Evolutionary conservation across 2,797 vertebrate species (phyloP).

Genomic region (Crenichthys baileyi): DNA sequence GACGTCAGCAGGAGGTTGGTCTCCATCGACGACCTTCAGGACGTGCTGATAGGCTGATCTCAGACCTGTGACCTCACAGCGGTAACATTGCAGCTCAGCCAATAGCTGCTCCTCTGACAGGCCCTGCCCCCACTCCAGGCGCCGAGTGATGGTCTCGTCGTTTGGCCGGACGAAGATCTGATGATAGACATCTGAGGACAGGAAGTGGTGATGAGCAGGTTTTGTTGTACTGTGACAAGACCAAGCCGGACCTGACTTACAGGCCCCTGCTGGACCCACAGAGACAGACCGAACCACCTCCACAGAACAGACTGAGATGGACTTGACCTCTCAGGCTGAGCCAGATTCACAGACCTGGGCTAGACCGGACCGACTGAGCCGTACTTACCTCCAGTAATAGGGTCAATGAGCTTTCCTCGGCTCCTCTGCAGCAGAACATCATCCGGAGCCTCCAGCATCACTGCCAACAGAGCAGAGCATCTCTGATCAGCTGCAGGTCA

Average conservation of each 20-base stretch:
- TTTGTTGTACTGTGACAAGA: neutral
- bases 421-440: conserved; percentile 83
- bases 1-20: conserved; percentile 88
- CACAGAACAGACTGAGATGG: no score
- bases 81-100: conserved; percentile 76
- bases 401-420: conserved; percentile 85
- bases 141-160: conserved; percentile 61
- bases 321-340: no score
- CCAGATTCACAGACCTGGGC: no score
- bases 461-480: conserved; percentile 6
- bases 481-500: neutral
- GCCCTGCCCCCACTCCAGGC: conserved; percentile 69
- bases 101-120: conserved; percentile 68
- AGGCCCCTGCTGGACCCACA: neutral
- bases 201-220: conserved; percentile 27
- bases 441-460: neutral
- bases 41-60: conserved; percentile 77
- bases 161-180: conserved; percentile 80
- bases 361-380: no score
- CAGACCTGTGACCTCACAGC: conserved; percentile 79
- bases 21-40: conserved; percentile 82
- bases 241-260: neutral
- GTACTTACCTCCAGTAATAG: conserved; percentile 84
- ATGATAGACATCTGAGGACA: conserved; percentile 65
- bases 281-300: no score